A percentile compares a stretch with the other conserved stretches of the same genome.
These are phyloP conservation scores for Melanotaenia trifasciata DNA, from an alignment of 2,797 vertebrate species.

Conservation along the genomic window DNA sequence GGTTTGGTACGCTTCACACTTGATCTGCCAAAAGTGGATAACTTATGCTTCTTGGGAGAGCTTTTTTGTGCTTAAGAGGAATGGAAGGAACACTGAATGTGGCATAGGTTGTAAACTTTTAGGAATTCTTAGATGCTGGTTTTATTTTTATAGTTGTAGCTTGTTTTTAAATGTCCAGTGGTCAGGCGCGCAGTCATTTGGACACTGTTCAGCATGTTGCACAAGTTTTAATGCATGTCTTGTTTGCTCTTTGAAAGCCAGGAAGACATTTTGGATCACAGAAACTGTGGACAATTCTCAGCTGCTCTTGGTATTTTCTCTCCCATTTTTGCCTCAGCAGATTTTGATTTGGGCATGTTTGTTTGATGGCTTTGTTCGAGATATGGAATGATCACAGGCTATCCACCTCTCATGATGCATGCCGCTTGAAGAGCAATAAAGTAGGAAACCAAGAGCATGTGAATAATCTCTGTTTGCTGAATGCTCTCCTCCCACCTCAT, in stretches of 20 bases:
- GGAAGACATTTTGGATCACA: constrained; percentile 27
- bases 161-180: constrained; percentile 53
- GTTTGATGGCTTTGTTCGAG: constrained; percentile 41
- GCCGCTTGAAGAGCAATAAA: constrained; percentile 59
- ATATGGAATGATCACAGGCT: constrained; percentile 40
- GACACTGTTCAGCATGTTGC: constrained; percentile 38
- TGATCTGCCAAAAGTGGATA: constrained; percentile 47
- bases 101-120: constrained; percentile 43
- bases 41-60: constrained; percentile 53
- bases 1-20: constrained; percentile 64
- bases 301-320: constrained; percentile 48
- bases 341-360: constrained; percentile 43
- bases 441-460: constrained; percentile 43
- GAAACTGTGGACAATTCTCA: constrained; percentile 58
- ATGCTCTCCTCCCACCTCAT: constrained; percentile 63
- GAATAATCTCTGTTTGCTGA: constrained; percentile 49
- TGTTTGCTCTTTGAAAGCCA: constrained; percentile 30
- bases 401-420: constrained; percentile 46
- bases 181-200: constrained; percentile 62
- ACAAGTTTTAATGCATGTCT: constrained; percentile 35
- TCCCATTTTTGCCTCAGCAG: constrained; percentile 33
- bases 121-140: constrained; percentile 54
- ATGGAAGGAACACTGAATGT: constrained; percentile 51
- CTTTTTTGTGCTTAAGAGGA: constrained; percentile 36
- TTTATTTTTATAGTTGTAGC: constrained; percentile 45